A percentile compares a stretch with the other conserved stretches of the same genome.
phyloP scores from a whole-genome alignment of 2,888 invertebrate species.

The Hipparchia semele region DNA sequence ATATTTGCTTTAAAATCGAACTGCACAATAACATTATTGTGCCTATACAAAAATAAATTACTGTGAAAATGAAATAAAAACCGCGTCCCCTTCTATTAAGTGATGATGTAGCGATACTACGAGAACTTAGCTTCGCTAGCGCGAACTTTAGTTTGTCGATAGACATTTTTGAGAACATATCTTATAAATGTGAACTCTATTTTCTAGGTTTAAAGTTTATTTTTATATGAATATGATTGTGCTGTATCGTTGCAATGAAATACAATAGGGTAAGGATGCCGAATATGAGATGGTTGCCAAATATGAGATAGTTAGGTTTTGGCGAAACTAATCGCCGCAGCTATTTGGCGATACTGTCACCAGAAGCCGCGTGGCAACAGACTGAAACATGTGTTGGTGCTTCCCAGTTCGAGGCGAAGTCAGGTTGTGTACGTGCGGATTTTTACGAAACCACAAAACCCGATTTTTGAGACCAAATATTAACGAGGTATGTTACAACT shows the following conservation, averaged over 20 bases:
- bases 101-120: conserved; percentile 78
- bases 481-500: too few species aligned
- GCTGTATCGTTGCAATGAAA: conserved; percentile 49
- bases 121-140: conserved; percentile 68
- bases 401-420: too few species aligned
- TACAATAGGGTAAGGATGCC: too few species aligned
- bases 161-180: conserved; percentile 47
- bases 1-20: conserved; percentile 79
- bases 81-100: conserved; percentile 81
- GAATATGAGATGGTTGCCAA: too few species aligned
- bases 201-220: not conserved
- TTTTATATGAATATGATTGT: conserved; percentile 38
- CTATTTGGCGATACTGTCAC: too few species aligned
- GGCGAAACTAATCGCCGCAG: too few species aligned
- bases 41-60: conserved; percentile 76
- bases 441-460: too few species aligned
- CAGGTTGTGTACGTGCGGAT: too few species aligned
- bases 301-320: too few species aligned
- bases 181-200: not conserved
- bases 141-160: conserved; percentile 57
- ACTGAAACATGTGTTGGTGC: too few species aligned
- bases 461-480: too few species aligned
- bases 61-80: conserved; percentile 81
- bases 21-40: conserved; percentile 73
- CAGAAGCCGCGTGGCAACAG: too few species aligned